phyloP scores from a whole-genome alignment of 1,140 invertebrate genomes.

The Holcopasites calliopsidis region DNA sequence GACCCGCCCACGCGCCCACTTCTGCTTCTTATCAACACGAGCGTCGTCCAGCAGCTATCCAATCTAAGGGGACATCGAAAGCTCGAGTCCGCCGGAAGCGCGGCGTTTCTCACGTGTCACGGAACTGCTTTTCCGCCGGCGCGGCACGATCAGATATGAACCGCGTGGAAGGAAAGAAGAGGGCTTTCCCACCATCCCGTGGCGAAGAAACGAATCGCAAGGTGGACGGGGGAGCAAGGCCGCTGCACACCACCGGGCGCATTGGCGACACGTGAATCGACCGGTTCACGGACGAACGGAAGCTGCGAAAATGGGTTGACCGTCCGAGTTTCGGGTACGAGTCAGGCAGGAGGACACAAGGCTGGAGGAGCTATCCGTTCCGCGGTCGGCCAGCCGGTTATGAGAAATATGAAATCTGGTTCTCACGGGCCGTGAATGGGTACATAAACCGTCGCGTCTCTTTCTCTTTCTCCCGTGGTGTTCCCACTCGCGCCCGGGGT shows the following conservation, averaged over 20 bases:
- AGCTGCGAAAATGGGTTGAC: constrained; percentile 68
- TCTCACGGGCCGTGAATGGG: constrained; percentile 79
- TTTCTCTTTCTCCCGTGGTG: constrained; percentile 18
- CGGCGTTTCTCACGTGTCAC: constrained; percentile 34
- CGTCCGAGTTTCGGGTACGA: constrained; percentile 51
- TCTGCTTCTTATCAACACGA: neutral
- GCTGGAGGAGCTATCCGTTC: constrained; percentile 59
- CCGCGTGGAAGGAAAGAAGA: neutral
- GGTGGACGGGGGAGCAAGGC: constrained; percentile 3
- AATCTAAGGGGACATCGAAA: constrained; percentile 25
- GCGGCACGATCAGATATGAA: constrained; percentile 30
- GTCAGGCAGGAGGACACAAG: neutral
- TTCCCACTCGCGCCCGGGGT: constrained; percentile 39
- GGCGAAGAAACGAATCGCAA: neutral
- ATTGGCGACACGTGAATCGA: too few relatives aligned
- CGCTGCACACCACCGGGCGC: neutral
- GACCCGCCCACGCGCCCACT: neutral
- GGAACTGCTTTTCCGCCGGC: constrained; percentile 21
- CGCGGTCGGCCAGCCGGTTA: constrained; percentile 68
- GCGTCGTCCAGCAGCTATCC: constrained; percentile 13
- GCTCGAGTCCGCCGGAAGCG: constrained; percentile 22
- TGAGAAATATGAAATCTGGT: constrained; percentile 80
- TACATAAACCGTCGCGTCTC: constrained; percentile 17
- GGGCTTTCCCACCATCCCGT: constrained; percentile 9
- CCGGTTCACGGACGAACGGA: too few relatives aligned